Conservation (phyloP, 2,113 vertebrate species). For the Lasiurus cinereus region DNA sequence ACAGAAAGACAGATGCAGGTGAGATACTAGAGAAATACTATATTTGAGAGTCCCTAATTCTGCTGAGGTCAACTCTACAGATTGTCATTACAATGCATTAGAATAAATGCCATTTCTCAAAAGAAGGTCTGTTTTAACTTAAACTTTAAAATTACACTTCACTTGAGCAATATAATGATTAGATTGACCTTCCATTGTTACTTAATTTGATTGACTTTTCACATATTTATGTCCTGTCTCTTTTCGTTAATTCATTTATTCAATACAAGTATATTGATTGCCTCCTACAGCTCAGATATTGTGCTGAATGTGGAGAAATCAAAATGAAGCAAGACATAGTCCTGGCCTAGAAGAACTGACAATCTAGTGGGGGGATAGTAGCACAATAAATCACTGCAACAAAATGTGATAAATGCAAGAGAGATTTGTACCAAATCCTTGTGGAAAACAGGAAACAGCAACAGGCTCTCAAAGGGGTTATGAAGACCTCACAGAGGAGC, state of each 20-base stretch:
- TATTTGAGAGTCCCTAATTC: not conserved
- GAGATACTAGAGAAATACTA: not conserved
- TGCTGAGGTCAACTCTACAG: not conserved
- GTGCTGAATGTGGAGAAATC: constrained; percentile 9
- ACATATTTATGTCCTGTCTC: constrained; percentile 30
- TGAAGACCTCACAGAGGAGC: not conserved
- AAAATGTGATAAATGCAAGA: not conserved
- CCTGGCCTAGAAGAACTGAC: not conserved
- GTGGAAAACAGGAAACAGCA: not conserved
- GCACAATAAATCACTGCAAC: not conserved
- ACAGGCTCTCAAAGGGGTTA: not conserved
- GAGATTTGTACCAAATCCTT: not conserved
- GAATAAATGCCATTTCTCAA: not conserved
- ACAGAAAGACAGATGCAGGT: not conserved
- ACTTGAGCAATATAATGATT: constrained; percentile 33
- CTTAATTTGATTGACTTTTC: constrained; percentile 58
- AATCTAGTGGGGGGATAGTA: not conserved
- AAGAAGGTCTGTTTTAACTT: constrained; percentile 47
- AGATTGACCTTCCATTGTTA: constrained; percentile 15
- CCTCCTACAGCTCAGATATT: not conserved
- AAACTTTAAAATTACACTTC: constrained; percentile 36
- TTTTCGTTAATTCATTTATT: constrained; percentile 5
- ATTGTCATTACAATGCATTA: not conserved
- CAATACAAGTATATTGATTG: not conserved
- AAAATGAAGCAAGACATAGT: not conserved